These are phyloP conservation scores for Orycteropus afer DNA, from an alignment of 2,113 vertebrate species.

Conservation along the genomic window DNA sequence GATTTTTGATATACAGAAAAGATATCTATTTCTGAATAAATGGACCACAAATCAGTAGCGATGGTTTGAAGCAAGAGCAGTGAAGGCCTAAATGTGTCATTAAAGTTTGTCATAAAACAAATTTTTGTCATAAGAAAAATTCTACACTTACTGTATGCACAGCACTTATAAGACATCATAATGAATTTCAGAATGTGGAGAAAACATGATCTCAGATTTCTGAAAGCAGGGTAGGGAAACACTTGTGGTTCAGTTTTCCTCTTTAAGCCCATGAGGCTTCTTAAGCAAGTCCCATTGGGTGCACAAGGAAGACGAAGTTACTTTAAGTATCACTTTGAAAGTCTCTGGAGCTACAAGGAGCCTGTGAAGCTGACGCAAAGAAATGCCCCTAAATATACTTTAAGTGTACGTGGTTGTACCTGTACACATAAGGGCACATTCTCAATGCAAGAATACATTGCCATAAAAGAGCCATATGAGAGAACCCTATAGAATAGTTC, in stretches of 20 bases:
- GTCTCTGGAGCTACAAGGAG: not conserved
- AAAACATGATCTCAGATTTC: conserved; percentile 57
- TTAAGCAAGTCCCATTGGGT: conserved; percentile 15
- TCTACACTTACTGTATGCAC: not conserved
- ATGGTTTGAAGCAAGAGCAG: not conserved
- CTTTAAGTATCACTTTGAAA: not conserved
- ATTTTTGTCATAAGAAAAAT: too few species aligned
- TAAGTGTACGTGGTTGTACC: not conserved
- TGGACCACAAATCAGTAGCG: not conserved
- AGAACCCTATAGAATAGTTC: not conserved
- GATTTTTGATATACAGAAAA: conserved; percentile 32
- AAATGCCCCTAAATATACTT: fast-evolving
- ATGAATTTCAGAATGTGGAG: not conserved
- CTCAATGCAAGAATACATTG: not conserved
- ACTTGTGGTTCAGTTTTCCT: conserved; percentile 35
- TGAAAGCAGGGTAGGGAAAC: conserved; percentile 53
- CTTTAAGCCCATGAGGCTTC: not conserved
- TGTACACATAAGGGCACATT: not conserved
- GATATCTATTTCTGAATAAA: conserved; percentile 34
- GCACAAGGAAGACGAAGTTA: not conserved
- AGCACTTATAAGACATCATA: not conserved
- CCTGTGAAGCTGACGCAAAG: not conserved
- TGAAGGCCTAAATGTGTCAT: too few species aligned
- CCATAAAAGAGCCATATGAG: not conserved
- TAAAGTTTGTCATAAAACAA: not conserved